Evolutionary conservation across 2,113 vertebrate genomes (phyloP), one percentile per base, ranked within the genome.

Genomic region (Hippocampus mohnikei): DNA sequence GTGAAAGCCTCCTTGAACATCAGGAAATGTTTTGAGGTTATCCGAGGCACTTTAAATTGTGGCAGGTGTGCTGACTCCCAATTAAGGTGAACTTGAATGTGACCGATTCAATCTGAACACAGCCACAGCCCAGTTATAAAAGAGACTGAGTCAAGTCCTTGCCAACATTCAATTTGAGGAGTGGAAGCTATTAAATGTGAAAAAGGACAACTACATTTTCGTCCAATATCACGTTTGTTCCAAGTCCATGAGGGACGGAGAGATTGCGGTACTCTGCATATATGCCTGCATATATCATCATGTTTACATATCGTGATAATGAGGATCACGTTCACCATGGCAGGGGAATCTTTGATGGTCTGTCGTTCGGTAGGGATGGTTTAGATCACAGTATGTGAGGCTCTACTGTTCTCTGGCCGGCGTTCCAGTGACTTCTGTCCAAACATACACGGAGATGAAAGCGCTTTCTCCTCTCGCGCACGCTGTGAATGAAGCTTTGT

Each of bases 371-470:
- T 27, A 21, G 13, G 63, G n/a, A 65, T 44, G 63, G 13, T 48
- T 12, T 65, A 42, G 23, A 65, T 65, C 23, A 27, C 42, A 25
- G n/a, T 65, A 56, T 80, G 75, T 83, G 73, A 80, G 62, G 73
- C 77, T 67, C 64, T 71, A 7, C 75, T 75, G 80, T 75, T 85
- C 86, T 77, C 77, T 64, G 66, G 72, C 60, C 71, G n/a, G 75
- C 64, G 74, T 87, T 84, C 81, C 83, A 80, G 64, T 68, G 77
- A 81, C 80, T 84, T 82, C 81, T 84, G 83, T 88, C 72, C 75
- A 88, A 87, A 88, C 89, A 88, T 72, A 80, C 77, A 37, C 81
- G 66, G 73, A 87, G 82, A 90, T 89, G 87, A 89, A 89, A 89
- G 89, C 53, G 67, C 79, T 82, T 73, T 88, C 84, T 90, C 48